Evolutionary conservation across 2,797 vertebrate species (phyloP), one percentile per base, ranked within the genome.

Genomic region (Crocidura indochinensis): DNA sequence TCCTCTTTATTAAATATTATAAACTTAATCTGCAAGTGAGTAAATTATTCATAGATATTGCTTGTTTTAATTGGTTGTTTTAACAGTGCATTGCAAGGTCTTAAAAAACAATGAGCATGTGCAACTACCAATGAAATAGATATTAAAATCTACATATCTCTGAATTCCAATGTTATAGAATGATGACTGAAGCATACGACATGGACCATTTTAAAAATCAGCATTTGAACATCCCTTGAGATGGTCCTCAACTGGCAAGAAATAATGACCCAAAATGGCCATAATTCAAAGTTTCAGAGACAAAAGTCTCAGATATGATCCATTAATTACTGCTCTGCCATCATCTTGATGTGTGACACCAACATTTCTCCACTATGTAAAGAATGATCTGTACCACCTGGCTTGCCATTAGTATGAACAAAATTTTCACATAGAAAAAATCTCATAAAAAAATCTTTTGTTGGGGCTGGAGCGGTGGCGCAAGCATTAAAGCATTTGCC

Each of bases 221-320:
- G 27, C 27, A 77, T 65, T 84, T 49, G n/a, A 60, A 31, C 75
- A 44, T 53, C n/a, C 84, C 68, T 82, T 53, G 0, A 19, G 44
- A 4, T 6, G 56, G n/a, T 69, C 49, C 17, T 38, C 2, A 19
- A 46, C 73, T 71, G 27, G 8, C 64, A 77, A 15, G 12, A 86
- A 77, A 75, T 69, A 88, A 72, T 29, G n/a, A 71, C 1, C 87
- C 73, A 75, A 65, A 88, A 72, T 29, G n/a, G 65, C 1, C 87
- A 76, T 46, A 12, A 79, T 1, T 73, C 73, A 60, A 91, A 47
- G 14, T 56, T 89, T 91, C 77, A 80, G 91, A 83, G 9, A 76
- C 46, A 84, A 56, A 51, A 91, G 62, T 2, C 8, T 47, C 80
- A 27, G 27, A 17, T 67, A 10, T 79, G 31, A 51, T 64, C 67